Conservation (phyloP, 1,140 invertebrate genomes). For the Homarus americanus region DNA sequence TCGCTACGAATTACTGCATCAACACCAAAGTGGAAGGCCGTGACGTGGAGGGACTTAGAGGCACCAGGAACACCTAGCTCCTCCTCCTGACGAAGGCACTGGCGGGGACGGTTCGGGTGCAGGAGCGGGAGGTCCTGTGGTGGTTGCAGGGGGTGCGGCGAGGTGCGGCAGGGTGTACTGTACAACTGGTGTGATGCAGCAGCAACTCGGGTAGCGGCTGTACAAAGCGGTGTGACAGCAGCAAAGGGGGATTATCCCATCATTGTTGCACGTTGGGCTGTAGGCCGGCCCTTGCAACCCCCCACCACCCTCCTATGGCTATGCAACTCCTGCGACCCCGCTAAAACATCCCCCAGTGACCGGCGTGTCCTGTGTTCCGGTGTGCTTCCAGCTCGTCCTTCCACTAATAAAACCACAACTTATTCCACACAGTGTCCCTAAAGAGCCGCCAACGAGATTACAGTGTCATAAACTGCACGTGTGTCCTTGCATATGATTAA, state of each 20-base stretch:
- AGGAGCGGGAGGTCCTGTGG: background rate
- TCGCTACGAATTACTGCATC: background rate
- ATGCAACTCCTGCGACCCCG: conserved; percentile 64
- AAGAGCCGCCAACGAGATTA: background rate
- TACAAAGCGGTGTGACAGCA: conserved; percentile 71
- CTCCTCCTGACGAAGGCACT: conserved; percentile 31
- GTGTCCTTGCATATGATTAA: conserved; percentile 64
- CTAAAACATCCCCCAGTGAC: conserved; percentile 38
- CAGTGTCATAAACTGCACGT: conserved; percentile 36
- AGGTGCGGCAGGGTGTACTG: conserved; percentile 15
- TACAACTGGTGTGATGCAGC: conserved; percentile 68
- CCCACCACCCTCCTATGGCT: conserved; percentile 42
- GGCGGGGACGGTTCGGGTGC: background rate
- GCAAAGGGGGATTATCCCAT: conserved; percentile 73
- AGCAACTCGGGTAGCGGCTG: conserved; percentile 60
- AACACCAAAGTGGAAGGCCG: background rate
- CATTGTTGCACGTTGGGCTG: conserved; percentile 70
- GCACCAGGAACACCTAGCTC: background rate
- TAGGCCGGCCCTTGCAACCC: conserved; percentile 62
- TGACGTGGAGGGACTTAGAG: background rate
- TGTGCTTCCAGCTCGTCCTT: background rate
- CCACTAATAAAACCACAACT: background rate
- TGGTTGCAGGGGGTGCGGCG: background rate
- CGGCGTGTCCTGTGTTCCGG: background rate
- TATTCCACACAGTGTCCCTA: background rate